phyloP scores from a whole-genome alignment of 2,888 invertebrate genomes.

The Mimas tiliae region DNA sequence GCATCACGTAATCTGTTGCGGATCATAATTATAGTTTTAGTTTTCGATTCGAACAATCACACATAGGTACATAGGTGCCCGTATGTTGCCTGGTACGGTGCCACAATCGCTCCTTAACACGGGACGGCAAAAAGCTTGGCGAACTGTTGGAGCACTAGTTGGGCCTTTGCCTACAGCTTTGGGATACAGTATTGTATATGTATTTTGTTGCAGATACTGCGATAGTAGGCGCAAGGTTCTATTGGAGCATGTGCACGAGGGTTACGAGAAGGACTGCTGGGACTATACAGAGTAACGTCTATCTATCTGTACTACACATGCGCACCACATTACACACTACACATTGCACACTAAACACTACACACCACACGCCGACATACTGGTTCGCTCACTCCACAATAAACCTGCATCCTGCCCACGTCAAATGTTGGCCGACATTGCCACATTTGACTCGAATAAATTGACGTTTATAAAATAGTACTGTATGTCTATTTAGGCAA shows the following conservation, averaged over 20 bases:
- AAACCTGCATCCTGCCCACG: background rate
- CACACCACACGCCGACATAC: constrained; percentile 2
- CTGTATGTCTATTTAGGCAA: no score
- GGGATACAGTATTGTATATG: no score
- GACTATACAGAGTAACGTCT: constrained; percentile 93
- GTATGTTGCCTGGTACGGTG: no score
- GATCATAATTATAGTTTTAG: no score
- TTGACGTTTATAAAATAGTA: background rate
- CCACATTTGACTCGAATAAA: background rate
- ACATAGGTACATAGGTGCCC: no score
- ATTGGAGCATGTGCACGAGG: constrained; percentile 98
- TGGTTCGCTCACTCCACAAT: background rate
- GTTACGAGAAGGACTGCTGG: constrained; percentile 99
- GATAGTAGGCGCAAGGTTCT: constrained; percentile 98
- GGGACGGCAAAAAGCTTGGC: no score
- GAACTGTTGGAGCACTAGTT: no score
- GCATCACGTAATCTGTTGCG: no score
- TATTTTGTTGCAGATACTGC: constrained; percentile 91
- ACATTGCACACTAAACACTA: background rate
- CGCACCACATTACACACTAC: constrained; percentile 31
- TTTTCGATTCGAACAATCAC: no score
- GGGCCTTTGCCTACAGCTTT: no score
- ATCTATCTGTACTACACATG: constrained; percentile 43
- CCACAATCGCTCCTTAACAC: no score
- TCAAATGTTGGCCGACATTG: background rate